Evolutionary conservation across 2,797 vertebrate species (phyloP).

Genomic region (Geotria australis): DNA sequence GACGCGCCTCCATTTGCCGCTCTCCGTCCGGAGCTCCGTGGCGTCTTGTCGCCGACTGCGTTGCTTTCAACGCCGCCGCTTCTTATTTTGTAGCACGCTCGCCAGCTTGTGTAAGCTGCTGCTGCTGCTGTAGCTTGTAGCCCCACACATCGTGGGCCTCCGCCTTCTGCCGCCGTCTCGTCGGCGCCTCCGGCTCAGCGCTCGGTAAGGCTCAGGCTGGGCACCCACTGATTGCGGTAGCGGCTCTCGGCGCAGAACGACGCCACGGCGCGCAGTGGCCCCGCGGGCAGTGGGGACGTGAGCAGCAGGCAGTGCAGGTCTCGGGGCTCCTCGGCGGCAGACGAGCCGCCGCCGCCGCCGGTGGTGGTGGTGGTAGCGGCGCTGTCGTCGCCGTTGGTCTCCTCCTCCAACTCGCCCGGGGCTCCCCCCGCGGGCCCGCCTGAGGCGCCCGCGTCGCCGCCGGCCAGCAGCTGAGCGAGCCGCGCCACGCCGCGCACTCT

Average conservation of each 20-base stretch:
- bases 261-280: background rate
- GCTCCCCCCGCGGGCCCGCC: no score
- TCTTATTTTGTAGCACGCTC: no score
- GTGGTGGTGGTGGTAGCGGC: no score
- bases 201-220: constrained; percentile 31
- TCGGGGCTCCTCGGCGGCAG: constrained; percentile 16
- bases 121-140: background rate
- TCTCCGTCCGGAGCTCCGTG: no score
- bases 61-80: no score
- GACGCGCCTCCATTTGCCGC: no score
- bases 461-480: constrained; percentile 26
- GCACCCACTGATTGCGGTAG: constrained; percentile 53
- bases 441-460: no score
- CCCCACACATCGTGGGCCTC: background rate
- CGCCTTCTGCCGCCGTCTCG: background rate
- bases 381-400: no score
- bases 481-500: constrained; percentile 37
- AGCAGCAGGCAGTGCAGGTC: constrained; percentile 75
- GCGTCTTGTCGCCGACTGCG: no score
- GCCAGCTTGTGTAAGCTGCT: no score
- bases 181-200: constrained; percentile 18
- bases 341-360: background rate
- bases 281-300: constrained; percentile 23
- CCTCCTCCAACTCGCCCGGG: no score
- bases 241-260: constrained; percentile 53